Conservation (phyloP, 64 coral and sea anemone species). For the Stichodactyla mertensii region DNA sequence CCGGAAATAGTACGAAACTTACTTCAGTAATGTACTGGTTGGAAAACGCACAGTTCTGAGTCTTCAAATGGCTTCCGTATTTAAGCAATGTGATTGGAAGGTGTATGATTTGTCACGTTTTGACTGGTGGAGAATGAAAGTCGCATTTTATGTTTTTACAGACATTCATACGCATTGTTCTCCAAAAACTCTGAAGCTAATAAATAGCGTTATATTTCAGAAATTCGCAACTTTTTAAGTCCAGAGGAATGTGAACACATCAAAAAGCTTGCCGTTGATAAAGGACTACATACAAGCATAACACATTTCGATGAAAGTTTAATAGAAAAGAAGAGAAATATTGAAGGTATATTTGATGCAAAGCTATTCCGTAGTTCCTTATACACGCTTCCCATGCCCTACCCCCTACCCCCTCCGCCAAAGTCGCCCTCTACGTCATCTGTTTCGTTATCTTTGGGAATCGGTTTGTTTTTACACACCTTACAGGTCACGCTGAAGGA, state of each 20-base stretch:
- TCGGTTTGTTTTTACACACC: too few relatives aligned
- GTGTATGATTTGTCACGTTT: neutral
- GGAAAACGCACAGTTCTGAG: too few relatives aligned
- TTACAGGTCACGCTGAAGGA: constrained; percentile 43
- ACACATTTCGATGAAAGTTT: constrained; percentile 38
- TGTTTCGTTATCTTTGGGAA: too few relatives aligned
- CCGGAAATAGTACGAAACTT: too few relatives aligned
- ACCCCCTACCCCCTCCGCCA: too few relatives aligned
- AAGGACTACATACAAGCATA: constrained; percentile 48
- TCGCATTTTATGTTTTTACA: neutral
- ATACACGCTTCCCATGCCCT: too few relatives aligned
- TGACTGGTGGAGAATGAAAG: neutral
- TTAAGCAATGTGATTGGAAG: neutral
- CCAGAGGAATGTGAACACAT: constrained; percentile 44
- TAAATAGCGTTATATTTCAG: neutral
- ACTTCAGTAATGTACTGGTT: too few relatives aligned
- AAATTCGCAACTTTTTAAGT: constrained; percentile 54
- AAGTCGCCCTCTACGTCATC: too few relatives aligned
- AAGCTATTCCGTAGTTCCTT: too few relatives aligned
- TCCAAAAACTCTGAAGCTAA: neutral
- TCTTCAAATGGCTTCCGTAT: too few relatives aligned
- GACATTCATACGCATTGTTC: neutral
- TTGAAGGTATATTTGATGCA: neutral
- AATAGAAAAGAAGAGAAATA: constrained; percentile 28
- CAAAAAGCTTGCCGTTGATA: constrained; percentile 19